Evolutionary conservation across 2,888 invertebrate species (phyloP), one percentile per base, ranked within the genome.

Genomic region (Ichneumoninae sp.): DNA sequence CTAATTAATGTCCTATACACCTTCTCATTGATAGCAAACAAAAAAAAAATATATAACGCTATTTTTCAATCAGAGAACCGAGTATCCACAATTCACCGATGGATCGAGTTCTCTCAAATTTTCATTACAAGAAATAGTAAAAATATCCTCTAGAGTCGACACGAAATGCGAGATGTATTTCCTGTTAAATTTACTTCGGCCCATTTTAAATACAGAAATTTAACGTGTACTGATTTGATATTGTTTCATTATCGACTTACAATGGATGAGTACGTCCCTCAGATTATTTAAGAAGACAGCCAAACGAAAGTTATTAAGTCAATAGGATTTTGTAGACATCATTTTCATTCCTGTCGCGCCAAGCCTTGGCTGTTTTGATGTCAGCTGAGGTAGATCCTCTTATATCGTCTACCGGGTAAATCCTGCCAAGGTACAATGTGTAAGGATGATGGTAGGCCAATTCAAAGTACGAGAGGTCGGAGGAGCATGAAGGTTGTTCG

Each of bases 371-470:
- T 13, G n/a, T 80, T 76, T 77, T 62, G 65, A 13, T 26, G 80
- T 83, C 76, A 83, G 33, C 22, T 60, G 6, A 5, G 33, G 52
- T 68, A 72, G 57, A 83, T 83, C 83, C 83, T 80, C 83, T 83
- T 83, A 83, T 33, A 52, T 77, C 77, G 72, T 80, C 82, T 72
- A 30, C 68, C 62, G 36, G 26, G 33, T 77, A 80, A 76, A 62
- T 68, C 68, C 80, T 68, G 30, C 66, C 60, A 60, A n/a, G 69
- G 26, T 40, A 52, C 19, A 44, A 36, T 47, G 62, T 26, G 68
- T 13, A 26, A 66, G 50, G 57, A 33, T 69, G 62, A 26, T 13
- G 40, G 10, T 47, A 8, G 36, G 40, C 60, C 33, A 62, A n/a
- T 54, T 13, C 10, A n/a, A 66, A 80, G 80, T 60, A 80, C 60